A percentile compares a stretch with the other conserved stretches of the same genome.
phyloP scores from a whole-genome alignment of 2,888 invertebrate genomes.

The Athetis lepigone region DNA sequence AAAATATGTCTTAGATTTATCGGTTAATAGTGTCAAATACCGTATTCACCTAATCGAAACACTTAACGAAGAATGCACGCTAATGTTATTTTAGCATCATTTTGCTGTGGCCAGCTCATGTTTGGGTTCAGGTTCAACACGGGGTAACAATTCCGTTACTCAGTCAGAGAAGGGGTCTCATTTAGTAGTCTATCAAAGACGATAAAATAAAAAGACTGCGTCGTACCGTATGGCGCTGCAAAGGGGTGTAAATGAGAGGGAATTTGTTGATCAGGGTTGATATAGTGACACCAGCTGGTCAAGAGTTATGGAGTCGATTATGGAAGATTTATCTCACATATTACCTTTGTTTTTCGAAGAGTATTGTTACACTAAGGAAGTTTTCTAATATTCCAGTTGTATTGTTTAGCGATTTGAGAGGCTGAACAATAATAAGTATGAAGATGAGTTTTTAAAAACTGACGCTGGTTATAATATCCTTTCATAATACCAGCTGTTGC shows the following conservation, averaged over 20 bases:
- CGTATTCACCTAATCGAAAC: too few species aligned
- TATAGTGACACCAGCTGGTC: constrained; percentile 13
- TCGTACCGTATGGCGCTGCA: constrained; percentile 30
- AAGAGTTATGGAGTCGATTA: constrained; percentile 5
- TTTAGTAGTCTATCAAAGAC: constrained; percentile 45
- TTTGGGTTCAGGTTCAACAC: constrained; percentile 37
- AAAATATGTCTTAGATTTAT: too few species aligned
- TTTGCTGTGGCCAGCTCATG: constrained; percentile 56
- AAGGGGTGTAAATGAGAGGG: constrained; percentile 39
- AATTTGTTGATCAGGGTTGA: constrained; percentile 5
- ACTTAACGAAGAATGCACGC: too few species aligned
- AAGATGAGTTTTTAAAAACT: too few species aligned
- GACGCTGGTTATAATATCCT: too few species aligned
- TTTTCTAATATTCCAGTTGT: neutral
- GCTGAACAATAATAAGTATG: too few species aligned
- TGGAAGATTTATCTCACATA: neutral
- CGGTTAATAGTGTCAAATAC: too few species aligned
- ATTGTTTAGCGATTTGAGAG: too few species aligned
- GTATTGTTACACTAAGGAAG: neutral
- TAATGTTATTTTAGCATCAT: constrained; percentile 15
- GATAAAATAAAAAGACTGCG: constrained; percentile 44
- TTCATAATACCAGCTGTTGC: too few species aligned
- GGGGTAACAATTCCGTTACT: constrained; percentile 41
- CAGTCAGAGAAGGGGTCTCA: constrained; percentile 62
- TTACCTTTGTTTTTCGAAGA: neutral